A percentile compares a stretch with the other conserved stretches of the same genome.
Conservation (phyloP, 2,797 vertebrate genomes). For the Dicrostonyx torquatus region DNA sequence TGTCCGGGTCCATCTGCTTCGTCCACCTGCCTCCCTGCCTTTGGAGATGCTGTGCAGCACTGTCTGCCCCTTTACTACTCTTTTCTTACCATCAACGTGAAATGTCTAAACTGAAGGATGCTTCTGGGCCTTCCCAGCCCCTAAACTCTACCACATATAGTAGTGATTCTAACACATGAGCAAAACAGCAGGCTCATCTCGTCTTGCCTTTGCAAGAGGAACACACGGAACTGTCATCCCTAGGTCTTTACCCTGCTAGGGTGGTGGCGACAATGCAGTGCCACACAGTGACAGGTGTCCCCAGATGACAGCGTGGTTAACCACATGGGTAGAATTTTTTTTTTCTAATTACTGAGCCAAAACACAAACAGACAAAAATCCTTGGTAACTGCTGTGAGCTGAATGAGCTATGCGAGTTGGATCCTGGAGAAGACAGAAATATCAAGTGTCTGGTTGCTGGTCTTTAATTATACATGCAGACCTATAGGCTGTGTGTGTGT, state of each 20-base stretch:
- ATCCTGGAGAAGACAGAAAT: slow-evolving; percentile 38
- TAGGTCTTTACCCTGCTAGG: neutral
- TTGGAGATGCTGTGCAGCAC: neutral
- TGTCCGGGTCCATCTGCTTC: neutral
- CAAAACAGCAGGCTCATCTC: neutral
- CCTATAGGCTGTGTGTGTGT: neutral
- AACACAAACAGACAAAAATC: neutral
- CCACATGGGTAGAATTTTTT: neutral
- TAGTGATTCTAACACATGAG: neutral
- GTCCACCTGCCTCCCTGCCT: neutral
- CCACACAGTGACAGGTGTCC: neutral
- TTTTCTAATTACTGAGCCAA: neutral
- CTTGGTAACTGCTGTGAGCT: slow-evolving; percentile 23
- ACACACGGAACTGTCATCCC: too few species aligned
- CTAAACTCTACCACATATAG: neutral
- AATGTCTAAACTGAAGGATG: neutral
- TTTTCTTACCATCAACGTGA: neutral
- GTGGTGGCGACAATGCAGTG: neutral
- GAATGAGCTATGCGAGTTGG: slow-evolving; percentile 26
- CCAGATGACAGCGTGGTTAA: neutral
- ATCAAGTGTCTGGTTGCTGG: slow-evolving; percentile 43
- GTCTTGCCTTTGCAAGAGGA: neutral
- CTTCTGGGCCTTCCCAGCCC: neutral
- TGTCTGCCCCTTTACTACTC: neutral
- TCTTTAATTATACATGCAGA: neutral